Evolutionary conservation across 2,888 invertebrate genomes (phyloP).

Genomic region (Dioctria linearis): DNA sequence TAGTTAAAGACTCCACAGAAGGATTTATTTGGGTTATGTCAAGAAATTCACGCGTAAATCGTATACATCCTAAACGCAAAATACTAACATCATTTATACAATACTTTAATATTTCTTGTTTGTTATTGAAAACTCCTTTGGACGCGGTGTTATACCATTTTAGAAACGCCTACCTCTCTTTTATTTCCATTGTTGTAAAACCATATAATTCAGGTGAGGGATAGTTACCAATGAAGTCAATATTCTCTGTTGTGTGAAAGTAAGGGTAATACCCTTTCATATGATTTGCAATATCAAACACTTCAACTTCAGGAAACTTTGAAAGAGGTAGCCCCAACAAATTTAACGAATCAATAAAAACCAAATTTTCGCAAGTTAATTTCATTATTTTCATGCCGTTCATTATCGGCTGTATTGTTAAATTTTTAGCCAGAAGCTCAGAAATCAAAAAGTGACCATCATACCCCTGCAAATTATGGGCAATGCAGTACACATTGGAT

Average conservation of each 20-base stretch:
- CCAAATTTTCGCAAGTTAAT: constrained; percentile 24
- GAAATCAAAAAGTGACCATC: constrained; percentile 42
- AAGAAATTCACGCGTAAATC: too few relatives aligned
- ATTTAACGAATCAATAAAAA: constrained; percentile 45
- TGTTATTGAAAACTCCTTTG: too few relatives aligned
- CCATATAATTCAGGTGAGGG: constrained; percentile 41
- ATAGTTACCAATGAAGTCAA: constrained; percentile 39
- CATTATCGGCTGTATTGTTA: constrained; percentile 39
- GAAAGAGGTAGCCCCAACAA: constrained; percentile 17
- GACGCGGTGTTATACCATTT: too few relatives aligned
- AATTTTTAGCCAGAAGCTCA: constrained; percentile 33
- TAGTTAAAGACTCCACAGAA: too few relatives aligned
- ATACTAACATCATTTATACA: too few relatives aligned
- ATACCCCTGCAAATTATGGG: constrained; percentile 38
- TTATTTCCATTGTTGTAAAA: constrained; percentile 25
- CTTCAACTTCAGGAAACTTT: constrained; percentile 45
- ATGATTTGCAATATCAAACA: constrained; percentile 43
- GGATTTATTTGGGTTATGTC: too few relatives aligned
- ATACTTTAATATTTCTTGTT: too few relatives aligned
- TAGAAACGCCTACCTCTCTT: background rate
- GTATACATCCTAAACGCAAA: too few relatives aligned
- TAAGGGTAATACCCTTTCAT: constrained; percentile 35
- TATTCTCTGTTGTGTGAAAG: constrained; percentile 41
- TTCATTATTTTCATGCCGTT: constrained; percentile 26
- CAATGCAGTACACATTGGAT: constrained; percentile 24